Evolutionary conservation across 2,888 invertebrate genomes (phyloP).

Genomic region (Ashinkailepas kermadecensis): DNA sequence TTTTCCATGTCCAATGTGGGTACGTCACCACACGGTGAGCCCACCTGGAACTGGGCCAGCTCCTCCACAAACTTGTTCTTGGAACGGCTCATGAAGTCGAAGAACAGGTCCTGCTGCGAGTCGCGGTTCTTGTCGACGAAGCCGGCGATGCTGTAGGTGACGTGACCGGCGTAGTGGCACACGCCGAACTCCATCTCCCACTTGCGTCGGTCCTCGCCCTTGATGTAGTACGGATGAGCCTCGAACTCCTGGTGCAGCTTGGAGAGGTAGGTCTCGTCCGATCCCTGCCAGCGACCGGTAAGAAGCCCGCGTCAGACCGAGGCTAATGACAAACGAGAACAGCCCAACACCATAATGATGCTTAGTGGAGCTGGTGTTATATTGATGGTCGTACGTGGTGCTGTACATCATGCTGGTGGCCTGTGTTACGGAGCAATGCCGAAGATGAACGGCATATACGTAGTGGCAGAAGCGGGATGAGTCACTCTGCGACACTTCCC

Average conservation of each 20-base stretch:
- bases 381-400: no score
- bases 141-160: slow-evolving; percentile 66
- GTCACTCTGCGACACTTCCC: no score
- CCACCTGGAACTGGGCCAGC: slow-evolving; percentile 59
- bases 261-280: slow-evolving; percentile 75
- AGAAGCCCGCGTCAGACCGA: no score
- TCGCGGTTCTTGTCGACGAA: slow-evolving; percentile 89
- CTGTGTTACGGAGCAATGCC: no score
- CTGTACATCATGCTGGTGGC: no score
- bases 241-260: slow-evolving; percentile 84
- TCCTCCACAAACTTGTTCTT: slow-evolving; percentile 75
- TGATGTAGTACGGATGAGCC: slow-evolving; percentile 70
- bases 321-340: no score
- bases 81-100: slow-evolving; percentile 77
- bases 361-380: no score
- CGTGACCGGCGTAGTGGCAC: slow-evolving; percentile 67
- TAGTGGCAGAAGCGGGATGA: no score
- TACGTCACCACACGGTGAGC: slow-evolving; percentile 25
- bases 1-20: slow-evolving; percentile 17
- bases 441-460: no score
- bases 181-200: slow-evolving; percentile 89
- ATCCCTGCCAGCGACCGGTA: slow-evolving; percentile 52
- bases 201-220: slow-evolving; percentile 68
- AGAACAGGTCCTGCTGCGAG: slow-evolving; percentile 85
- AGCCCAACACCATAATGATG: no score